Conservation (phyloP, 2,797 vertebrate genomes). For the Poeciliopsis presidionis region DNA sequence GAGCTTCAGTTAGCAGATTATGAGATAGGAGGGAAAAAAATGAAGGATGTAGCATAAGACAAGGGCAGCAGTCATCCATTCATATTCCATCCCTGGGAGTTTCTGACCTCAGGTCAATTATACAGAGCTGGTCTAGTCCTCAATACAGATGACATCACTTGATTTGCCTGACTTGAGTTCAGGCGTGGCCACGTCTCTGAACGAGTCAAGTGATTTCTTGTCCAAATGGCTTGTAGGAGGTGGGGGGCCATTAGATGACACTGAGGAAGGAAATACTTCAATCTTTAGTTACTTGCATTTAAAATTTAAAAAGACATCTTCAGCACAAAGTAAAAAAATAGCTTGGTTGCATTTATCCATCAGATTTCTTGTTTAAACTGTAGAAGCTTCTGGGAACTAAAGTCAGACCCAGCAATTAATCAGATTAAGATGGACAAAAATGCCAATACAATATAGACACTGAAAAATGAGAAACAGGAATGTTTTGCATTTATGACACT, state of each 20-base stretch:
- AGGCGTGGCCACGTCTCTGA: conserved; percentile 79
- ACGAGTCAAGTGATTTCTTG: conserved; percentile 80
- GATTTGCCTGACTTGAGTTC: conserved; percentile 82
- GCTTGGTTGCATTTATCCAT: background rate
- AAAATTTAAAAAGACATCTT: background rate
- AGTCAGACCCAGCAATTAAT: background rate
- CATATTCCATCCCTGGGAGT: conserved; percentile 72
- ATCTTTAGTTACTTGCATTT: background rate
- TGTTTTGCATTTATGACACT: conserved; percentile 2
- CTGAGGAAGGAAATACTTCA: conserved; percentile 58
- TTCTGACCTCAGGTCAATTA: conserved; percentile 76
- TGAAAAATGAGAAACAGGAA: background rate
- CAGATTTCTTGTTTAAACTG: background rate
- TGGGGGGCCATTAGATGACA: conserved; percentile 81
- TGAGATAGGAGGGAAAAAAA: conserved; percentile 45
- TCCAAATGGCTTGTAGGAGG: conserved; percentile 79
- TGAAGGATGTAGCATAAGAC: conserved; percentile 39
- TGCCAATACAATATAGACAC: background rate
- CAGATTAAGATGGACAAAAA: background rate
- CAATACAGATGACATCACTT: conserved; percentile 81
- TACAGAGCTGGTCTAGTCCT: conserved; percentile 75
- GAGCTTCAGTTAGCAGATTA: conserved; percentile 44
- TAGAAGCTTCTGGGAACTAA: background rate
- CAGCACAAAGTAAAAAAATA: conserved; percentile 1
- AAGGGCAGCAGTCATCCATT: conserved; percentile 64